Conservation (phyloP, 2,113 vertebrate genomes). For the Trinectes maculatus region DNA sequence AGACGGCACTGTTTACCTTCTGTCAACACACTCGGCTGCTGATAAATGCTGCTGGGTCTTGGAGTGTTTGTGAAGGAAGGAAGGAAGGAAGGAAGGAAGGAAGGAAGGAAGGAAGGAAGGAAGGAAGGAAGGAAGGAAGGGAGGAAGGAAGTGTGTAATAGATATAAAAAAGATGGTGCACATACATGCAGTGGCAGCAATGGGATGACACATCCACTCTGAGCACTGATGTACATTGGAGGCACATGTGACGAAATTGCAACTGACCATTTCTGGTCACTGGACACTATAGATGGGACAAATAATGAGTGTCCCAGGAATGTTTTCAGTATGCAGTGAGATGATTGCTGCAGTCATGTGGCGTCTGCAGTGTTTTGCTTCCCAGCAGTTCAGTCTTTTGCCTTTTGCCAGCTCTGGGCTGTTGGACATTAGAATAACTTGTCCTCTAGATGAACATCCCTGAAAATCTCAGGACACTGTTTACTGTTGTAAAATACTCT, state of each 20-base stretch:
- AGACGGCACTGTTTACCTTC: slow-evolving; percentile 44
- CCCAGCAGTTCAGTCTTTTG: neutral
- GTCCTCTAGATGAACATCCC: slow-evolving; percentile 29
- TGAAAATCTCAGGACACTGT: slow-evolving; percentile 5
- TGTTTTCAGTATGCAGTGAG: slow-evolving; percentile 17
- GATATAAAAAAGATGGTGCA: neutral
- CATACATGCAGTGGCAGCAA: neutral
- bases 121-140: neutral
- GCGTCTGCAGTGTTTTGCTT: neutral
- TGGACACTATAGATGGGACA: neutral
- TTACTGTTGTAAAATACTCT: neutral
- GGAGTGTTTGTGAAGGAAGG: slow-evolving; percentile 10
- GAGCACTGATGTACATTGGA: neutral
- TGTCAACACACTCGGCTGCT: slow-evolving; percentile 33
- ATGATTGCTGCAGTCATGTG: slow-evolving; percentile 17
- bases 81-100: neutral
- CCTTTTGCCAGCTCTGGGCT: neutral
- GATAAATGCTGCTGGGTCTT: slow-evolving; percentile 37
- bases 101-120: neutral
- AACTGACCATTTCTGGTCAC: neutral
- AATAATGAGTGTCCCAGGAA: neutral
- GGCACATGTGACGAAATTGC: slow-evolving; percentile 19
- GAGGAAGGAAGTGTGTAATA: neutral
- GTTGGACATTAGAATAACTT: slow-evolving; percentile 19
- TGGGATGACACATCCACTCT: slow-evolving; percentile 11